phyloP scores from a whole-genome alignment of 2,113 vertebrate species.

The Vulpes lagopus region DNA sequence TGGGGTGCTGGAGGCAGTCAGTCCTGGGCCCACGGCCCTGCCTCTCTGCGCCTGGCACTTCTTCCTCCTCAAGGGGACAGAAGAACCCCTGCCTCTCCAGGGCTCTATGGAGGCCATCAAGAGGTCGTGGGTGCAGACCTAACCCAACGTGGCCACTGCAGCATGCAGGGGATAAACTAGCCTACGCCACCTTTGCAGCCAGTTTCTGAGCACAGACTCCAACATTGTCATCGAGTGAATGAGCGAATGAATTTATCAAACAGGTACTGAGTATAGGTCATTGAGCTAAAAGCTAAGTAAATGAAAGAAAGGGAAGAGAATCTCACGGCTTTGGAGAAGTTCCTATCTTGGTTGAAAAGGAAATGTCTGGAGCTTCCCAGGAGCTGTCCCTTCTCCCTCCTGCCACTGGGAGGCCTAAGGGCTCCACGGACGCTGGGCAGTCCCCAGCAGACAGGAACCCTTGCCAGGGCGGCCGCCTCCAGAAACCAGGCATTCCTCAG shows the following conservation, averaged over 20 bases:
- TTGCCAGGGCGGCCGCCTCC: neutral
- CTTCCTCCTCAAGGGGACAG: neutral
- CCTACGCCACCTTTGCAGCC: too few relatives aligned
- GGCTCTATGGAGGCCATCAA: neutral
- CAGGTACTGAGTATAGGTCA: fast-evolving
- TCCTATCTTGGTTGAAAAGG: too few relatives aligned
- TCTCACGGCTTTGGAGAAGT: fast-evolving
- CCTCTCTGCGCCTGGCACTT: neutral
- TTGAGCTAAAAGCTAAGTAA: neutral
- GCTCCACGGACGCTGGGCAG: fast-evolving
- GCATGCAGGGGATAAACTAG: neutral
- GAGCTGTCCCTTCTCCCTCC: neutral
- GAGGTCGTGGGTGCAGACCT: neutral
- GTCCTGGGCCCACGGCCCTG: neutral
- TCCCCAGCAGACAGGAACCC: fast-evolving
- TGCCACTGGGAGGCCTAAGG: neutral
- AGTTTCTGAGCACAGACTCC: neutral
- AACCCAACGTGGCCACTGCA: fast-evolving
- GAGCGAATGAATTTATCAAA: neutral
- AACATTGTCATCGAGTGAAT: neutral
- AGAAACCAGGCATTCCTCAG: neutral
- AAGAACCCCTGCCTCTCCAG: neutral
- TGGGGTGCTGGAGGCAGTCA: neutral
- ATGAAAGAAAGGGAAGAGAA: neutral
- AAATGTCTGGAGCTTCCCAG: neutral